These are phyloP conservation scores for Poeciliopsis paucimaculata DNA, from an alignment of 2,797 vertebrate species.

Conservation along the genomic window DNA sequence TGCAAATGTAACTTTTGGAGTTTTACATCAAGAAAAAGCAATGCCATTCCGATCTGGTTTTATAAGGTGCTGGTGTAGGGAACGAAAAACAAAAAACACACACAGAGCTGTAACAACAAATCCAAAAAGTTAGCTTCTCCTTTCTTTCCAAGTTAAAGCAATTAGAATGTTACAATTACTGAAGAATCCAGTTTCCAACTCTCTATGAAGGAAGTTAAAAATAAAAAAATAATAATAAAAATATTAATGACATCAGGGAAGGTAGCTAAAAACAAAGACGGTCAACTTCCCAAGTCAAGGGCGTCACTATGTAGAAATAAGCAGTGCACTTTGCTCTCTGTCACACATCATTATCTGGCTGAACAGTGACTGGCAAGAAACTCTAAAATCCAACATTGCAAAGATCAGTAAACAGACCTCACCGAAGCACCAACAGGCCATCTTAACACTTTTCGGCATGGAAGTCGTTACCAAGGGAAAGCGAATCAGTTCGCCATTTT, in stretches of 20 bases:
- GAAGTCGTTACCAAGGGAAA: background rate
- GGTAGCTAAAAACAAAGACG: too few species aligned
- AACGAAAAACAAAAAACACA: constrained; percentile 49
- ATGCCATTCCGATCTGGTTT: constrained; percentile 70
- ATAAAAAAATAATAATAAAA: background rate
- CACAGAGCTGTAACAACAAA: constrained; percentile 54
- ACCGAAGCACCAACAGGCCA: background rate
- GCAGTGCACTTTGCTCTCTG: background rate
- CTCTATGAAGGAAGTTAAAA: background rate
- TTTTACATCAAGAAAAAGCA: constrained; percentile 67
- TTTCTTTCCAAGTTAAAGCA: constrained; percentile 5
- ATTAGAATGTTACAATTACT: background rate
- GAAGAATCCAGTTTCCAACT: background rate
- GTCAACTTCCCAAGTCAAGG: background rate
- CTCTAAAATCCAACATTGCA: background rate
- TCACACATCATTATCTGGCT: background rate
- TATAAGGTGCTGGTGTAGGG: constrained; percentile 83
- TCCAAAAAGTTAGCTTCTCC: constrained; percentile 40
- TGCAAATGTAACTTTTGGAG: constrained; percentile 78
- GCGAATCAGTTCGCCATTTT: background rate
- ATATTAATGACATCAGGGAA: too few species aligned
- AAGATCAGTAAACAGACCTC: background rate
- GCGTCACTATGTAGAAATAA: background rate
- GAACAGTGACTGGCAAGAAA: background rate
- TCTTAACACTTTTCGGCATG: background rate